These are phyloP conservation scores for Pseudomyrmex gracilis DNA, from an alignment of 1,140 invertebrate species.

Conservation along the genomic window DNA sequence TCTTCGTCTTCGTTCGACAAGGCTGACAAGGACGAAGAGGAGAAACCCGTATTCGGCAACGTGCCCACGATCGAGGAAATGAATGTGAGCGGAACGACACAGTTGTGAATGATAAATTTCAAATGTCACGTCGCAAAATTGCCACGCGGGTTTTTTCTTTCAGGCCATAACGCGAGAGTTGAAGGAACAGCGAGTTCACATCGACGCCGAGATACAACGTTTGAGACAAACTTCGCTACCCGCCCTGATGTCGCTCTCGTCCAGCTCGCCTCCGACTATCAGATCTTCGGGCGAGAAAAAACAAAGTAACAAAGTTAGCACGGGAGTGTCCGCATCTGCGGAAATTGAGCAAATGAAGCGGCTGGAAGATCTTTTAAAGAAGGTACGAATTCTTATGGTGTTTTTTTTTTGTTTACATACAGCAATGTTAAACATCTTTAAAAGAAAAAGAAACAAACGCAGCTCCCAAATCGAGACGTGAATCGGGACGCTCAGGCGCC, in stretches of 20 bases:
- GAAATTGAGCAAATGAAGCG: slow-evolving; percentile 79
- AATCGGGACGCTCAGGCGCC: slow-evolving; percentile 76
- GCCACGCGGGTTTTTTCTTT: neutral
- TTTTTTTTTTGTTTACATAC: neutral
- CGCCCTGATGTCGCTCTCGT: slow-evolving; percentile 63
- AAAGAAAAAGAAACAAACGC: slow-evolving; percentile 75
- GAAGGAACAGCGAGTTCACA: slow-evolving; percentile 81
- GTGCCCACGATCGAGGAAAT: no score
- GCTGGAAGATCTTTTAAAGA: slow-evolving; percentile 81
- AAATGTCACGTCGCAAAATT: neutral
- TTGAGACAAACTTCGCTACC: slow-evolving; percentile 77
- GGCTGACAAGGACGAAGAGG: slow-evolving; percentile 72
- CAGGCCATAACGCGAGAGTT: slow-evolving; percentile 81
- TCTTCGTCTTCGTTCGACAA: slow-evolving; percentile 12
- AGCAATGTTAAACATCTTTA: slow-evolving; percentile 17
- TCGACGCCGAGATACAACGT: slow-evolving; percentile 79
- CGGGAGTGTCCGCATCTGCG: neutral
- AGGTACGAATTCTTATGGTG: slow-evolving; percentile 68
- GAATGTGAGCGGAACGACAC: no score
- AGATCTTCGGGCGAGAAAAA: slow-evolving; percentile 73
- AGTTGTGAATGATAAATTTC: no score
- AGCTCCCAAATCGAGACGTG: slow-evolving; percentile 66
- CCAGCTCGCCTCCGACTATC: slow-evolving; percentile 69
- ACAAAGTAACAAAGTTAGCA: slow-evolving; percentile 70
- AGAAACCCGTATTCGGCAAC: no score